A percentile compares a stretch with the other conserved stretches of the same genome.
Conservation (phyloP, 2,113 vertebrate species). For the Eurystomus gularis region DNA sequence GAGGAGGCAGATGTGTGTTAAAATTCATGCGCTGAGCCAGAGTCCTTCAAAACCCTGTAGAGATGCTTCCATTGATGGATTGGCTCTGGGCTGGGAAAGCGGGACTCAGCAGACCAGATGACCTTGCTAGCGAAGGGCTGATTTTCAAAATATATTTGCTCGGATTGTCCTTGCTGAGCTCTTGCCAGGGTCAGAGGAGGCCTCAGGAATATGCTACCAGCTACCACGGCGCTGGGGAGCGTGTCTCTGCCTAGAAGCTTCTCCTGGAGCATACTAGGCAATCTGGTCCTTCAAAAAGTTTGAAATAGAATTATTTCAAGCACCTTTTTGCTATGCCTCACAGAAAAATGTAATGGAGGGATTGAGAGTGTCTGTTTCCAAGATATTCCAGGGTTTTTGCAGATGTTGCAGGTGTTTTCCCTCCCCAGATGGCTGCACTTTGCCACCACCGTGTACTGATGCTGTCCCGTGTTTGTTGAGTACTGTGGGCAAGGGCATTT, state of each 20-base stretch:
- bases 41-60: background rate
- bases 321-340: background rate
- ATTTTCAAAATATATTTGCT: background rate
- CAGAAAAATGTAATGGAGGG: background rate
- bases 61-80: background rate
- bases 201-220: background rate
- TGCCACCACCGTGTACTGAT: fast-evolving
- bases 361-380: background rate
- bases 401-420: background rate
- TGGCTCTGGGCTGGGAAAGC: background rate
- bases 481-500: background rate
- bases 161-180: background rate
- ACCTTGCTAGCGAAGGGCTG: background rate
- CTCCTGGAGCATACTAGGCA: background rate
- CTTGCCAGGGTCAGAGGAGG: background rate
- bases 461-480: fast-evolving
- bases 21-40: background rate
- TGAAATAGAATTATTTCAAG: background rate
- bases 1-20: background rate
- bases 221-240: background rate
- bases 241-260: background rate
- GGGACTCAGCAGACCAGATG: background rate
- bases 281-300: background rate
- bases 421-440: background rate
- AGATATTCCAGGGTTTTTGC: background rate